A percentile compares a stretch with the other conserved stretches of the same genome.
Evolutionary conservation across 2,113 vertebrate genomes (phyloP).

Genomic region (Paradoxurus hermaphroditus): DNA sequence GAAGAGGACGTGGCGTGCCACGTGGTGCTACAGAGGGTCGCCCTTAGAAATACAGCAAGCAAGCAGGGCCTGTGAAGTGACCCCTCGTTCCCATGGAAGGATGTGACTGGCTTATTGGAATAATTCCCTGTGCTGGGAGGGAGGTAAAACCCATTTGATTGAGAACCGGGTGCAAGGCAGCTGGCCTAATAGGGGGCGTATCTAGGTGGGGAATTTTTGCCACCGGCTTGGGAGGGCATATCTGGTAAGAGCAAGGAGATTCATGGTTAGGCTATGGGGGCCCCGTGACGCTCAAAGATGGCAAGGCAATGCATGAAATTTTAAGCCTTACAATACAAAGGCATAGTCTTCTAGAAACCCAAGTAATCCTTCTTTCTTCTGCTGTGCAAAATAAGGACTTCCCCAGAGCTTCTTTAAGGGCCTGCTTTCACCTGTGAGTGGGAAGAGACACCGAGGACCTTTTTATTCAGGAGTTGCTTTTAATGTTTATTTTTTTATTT

Average conservation of each 20-base stretch:
- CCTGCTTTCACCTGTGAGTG: neutral
- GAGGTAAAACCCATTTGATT: neutral
- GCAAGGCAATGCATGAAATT: neutral
- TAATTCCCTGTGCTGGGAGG: neutral
- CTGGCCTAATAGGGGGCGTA: neutral
- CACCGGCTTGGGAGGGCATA: neutral
- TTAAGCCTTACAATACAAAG: neutral
- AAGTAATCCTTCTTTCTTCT: neutral
- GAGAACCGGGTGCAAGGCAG: neutral
- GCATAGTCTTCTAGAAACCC: neutral
- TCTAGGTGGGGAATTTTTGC: neutral
- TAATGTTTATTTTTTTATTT: no score
- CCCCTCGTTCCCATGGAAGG: neutral
- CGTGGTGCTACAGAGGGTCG: neutral
- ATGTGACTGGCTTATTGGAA: neutral
- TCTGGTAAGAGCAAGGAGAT: neutral
- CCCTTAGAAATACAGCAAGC: neutral
- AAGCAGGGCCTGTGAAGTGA: neutral
- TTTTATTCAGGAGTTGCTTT: neutral
- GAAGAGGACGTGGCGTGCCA: no score
- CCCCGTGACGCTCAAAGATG: neutral
- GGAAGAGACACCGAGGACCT: neutral
- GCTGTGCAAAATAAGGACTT: neutral
- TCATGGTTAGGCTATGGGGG: neutral
- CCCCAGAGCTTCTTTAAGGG: neutral